Evolutionary conservation across 2,113 vertebrate genomes (phyloP), one percentile per base, ranked within the genome.

Genomic region (Synchiropus splendidus): DNA sequence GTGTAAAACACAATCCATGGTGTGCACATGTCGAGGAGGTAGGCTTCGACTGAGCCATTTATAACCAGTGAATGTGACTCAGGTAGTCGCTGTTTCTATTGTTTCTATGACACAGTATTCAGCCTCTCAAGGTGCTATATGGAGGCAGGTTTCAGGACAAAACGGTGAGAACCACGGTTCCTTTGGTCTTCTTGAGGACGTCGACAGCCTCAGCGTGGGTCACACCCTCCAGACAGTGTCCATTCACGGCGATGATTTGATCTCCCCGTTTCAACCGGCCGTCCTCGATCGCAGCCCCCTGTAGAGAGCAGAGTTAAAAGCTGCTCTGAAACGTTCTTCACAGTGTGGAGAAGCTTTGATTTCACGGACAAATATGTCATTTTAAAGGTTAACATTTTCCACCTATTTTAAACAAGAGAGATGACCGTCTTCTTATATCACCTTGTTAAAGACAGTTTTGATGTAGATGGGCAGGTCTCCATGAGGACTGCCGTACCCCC

Each of bases 401-500:
- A n/a, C n/a, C n/a, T n/a, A n/a, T n/a, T n/a, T n/a, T n/a, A n/a
- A n/a, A n/a, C n/a, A n/a, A n/a, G n/a, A n/a, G n/a, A 27, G 21
- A 27, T 27, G 4, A 27, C 8, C 4, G 8, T 27, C 4, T 27
- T 8, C 21, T 27, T 27, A 27, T 42, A 69, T 70, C 72, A 97
- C 94, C 88, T 97, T 94, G 48, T 79, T 83, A 79, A 98, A 97
- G 42, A 97, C 85, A 0, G 89, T 94, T 79, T 97, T 95, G 48
- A 97, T 85, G 58, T 98, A 97, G 71, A 98, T 93, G 4, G 93
- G 93, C 46, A 94, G 72, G 53, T 98, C 92, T 64, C 93, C 93
- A 1, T 97, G 92, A 44, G 91, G 91, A 61, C 94, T 97, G 67
- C 89, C 88, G 11, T 87, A 89, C 5, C 94, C 94, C 2, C 94